These are phyloP conservation scores for Dastarcus helophoroides DNA, from an alignment of 2,888 invertebrate genomes.

Conservation along the genomic window DNA sequence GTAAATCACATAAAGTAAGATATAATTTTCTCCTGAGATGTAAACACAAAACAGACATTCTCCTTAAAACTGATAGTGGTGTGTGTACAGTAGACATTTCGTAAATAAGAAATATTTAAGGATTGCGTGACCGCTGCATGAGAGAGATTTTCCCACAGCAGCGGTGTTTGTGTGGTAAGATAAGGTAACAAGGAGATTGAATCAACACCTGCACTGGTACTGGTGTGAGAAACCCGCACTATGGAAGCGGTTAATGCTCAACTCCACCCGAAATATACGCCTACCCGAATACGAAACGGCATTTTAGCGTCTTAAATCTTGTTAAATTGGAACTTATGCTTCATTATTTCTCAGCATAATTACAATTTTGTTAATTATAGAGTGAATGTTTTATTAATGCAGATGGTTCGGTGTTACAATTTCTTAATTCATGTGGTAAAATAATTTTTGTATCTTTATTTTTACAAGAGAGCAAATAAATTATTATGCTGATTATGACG, in stretches of 20 bases:
- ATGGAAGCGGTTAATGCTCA: slow-evolving; percentile 6
- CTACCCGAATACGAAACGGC: no score
- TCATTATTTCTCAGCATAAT: no score
- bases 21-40: slow-evolving; percentile 4
- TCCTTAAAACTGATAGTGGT: slow-evolving; percentile 8
- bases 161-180: slow-evolving; percentile 29
- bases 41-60: slow-evolving; percentile 5
- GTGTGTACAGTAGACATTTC: slow-evolving; percentile 11
- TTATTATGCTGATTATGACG: no score
- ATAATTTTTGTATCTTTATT: no score
- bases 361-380: no score
- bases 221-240: slow-evolving; percentile 25
- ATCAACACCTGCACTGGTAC: slow-evolving; percentile 31
- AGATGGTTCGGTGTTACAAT: no score
- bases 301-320: no score
- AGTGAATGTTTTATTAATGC: no score
- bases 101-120: slow-evolving; percentile 16
- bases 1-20: slow-evolving; percentile 1
- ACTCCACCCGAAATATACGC: no score
- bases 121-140: slow-evolving; percentile 17
- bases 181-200: slow-evolving; percentile 31
- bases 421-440: no score
- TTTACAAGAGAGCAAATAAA: no score
- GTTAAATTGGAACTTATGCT: no score
- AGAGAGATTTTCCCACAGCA: slow-evolving; percentile 29